A percentile compares a stretch with the other conserved stretches of the same genome.
phyloP scores from a whole-genome alignment of 2,888 invertebrate genomes.

The Ormia ochracea region DNA sequence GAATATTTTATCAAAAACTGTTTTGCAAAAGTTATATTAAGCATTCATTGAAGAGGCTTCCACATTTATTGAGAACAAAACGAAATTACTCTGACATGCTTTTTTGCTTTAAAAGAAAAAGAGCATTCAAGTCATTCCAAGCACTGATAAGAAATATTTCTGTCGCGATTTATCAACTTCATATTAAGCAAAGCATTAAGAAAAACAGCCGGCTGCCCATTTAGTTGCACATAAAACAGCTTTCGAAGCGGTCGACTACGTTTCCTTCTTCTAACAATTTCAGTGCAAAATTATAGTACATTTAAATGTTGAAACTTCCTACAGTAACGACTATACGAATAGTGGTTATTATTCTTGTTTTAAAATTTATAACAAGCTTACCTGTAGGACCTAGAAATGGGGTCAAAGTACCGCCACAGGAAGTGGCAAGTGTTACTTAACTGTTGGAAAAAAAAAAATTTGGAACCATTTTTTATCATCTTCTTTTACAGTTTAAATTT shows the following conservation, averaged over 20 bases:
- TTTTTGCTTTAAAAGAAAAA: background rate
- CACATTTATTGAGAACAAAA: constrained; percentile 43
- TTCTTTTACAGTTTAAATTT: constrained; percentile 79
- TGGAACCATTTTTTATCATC: background rate
- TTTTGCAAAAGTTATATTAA: background rate
- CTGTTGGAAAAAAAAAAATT: background rate
- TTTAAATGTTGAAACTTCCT: constrained; percentile 32
- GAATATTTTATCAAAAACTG: no score
- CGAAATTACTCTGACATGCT: background rate
- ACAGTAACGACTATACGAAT: background rate
- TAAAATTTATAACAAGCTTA: background rate
- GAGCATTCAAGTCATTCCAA: background rate
- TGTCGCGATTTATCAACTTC: constrained; percentile 18
- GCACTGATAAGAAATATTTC: constrained; percentile 48
- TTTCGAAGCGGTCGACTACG: background rate
- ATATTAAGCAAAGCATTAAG: constrained; percentile 21
- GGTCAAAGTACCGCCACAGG: constrained; percentile 67
- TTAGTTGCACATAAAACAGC: constrained; percentile 29
- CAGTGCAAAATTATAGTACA: background rate
- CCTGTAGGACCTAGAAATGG: constrained; percentile 37
- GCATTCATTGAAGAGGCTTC: background rate
- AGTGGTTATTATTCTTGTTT: background rate
- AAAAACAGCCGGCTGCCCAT: constrained; percentile 17
- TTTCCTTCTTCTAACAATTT: background rate
- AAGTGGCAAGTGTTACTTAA: constrained; percentile 61